Percentiles rank a stretch among this genome's conserved stretches.
phyloP scores from a whole-genome alignment of 92 coral and sea anemone genomes.

The Paramuricea clavata region DNA sequence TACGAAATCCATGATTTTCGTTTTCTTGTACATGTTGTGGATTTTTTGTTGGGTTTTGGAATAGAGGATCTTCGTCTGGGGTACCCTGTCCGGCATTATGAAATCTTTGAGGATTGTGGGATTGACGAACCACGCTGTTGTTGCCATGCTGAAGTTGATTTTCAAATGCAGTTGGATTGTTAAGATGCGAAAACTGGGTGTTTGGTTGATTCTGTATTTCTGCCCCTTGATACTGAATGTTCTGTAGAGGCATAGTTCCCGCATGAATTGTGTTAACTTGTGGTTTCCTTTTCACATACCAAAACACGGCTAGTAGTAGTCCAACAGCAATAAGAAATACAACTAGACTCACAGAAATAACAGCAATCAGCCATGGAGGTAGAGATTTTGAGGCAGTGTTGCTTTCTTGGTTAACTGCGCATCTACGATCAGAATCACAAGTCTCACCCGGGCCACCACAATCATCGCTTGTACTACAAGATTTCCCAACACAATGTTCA shows the following conservation, averaged over 20 bases:
- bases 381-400: not conserved
- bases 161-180: not conserved
- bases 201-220: not conserved
- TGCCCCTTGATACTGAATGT: not conserved
- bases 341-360: not conserved
- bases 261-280: not conserved
- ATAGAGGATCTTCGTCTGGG: too few relatives aligned
- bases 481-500: not conserved
- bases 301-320: not conserved
- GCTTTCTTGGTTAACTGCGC: too few relatives aligned
- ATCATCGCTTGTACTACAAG: not conserved
- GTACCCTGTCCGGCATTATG: too few relatives aligned
- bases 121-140: too few relatives aligned
- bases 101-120: too few relatives aligned
- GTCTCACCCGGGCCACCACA: constrained; percentile 1
- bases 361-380: not conserved
- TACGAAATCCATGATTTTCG: too few relatives aligned
- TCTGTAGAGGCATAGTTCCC: not conserved
- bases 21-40: not conserved
- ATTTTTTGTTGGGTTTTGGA: not conserved
- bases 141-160: too few relatives aligned
- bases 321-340: not conserved
- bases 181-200: not conserved
- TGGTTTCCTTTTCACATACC: not conserved
- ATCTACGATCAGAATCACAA: not conserved